Percentiles rank a stretch among this genome's conserved stretches.
These are phyloP conservation scores for Galerucella nymphaeae DNA, from an alignment of 2,888 invertebrate genomes.

Conservation along the genomic window DNA sequence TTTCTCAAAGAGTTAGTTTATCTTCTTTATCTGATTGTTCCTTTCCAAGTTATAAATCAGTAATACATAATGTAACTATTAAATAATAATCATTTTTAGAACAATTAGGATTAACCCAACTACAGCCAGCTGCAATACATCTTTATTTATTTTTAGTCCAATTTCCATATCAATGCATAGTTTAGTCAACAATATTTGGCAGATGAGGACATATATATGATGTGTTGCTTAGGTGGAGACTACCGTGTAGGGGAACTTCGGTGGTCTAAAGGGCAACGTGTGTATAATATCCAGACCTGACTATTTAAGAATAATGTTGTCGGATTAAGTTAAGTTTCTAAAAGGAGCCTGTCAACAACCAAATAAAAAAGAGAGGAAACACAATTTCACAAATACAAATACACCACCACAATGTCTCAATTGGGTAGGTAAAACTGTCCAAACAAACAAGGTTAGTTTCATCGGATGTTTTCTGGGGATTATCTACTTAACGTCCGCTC, in stretches of 20 bases:
- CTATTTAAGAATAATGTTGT: neutral
- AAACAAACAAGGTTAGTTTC: constrained; percentile 25
- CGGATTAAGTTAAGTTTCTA: neutral
- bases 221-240: no score
- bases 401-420: constrained; percentile 16
- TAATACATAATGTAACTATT: neutral
- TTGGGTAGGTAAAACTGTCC: constrained; percentile 27
- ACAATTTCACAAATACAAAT: constrained; percentile 9
- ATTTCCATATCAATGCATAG: no score
- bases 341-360: neutral
- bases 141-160: no score
- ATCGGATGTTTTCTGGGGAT: constrained; percentile 31
- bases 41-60: constrained; percentile 5
- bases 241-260: no score
- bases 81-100: no score
- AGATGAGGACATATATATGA: no score
- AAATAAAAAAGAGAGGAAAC: neutral
- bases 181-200: no score
- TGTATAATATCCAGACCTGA: neutral
- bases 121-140: no score
- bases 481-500: constrained; percentile 35
- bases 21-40: neutral
- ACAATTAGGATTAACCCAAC: no score
- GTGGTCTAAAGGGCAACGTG: no score
- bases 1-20: neutral